phyloP scores from a whole-genome alignment of 2,797 vertebrate species.

The Sebastes minor region DNA sequence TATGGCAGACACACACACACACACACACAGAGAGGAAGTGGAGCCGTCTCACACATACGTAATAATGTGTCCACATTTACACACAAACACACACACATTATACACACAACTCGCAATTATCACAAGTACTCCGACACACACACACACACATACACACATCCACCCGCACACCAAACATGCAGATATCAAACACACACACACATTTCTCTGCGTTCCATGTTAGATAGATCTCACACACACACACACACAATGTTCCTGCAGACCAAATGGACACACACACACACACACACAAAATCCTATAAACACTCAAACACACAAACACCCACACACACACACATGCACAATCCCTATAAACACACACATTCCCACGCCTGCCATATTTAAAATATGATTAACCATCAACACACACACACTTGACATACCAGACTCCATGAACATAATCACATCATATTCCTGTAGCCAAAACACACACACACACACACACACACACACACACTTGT shows the following conservation, averaged over 20 bases:
- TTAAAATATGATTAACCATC: neutral
- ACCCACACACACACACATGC: neutral
- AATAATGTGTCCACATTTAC: conserved; percentile 1
- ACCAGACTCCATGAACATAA: neutral
- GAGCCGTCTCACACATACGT: conserved; percentile 48
- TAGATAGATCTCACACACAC: neutral
- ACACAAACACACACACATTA: neutral
- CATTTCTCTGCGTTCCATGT: neutral
- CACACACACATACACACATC: neutral
- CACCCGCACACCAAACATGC: conserved; percentile 1
- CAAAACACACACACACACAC: neutral
- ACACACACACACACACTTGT: neutral
- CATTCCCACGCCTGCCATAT: neutral
- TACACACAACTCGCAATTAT: conserved; percentile 10
- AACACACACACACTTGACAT: neutral
- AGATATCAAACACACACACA: neutral
- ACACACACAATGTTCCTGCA: neutral
- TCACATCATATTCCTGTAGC: neutral
- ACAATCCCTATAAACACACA: neutral
- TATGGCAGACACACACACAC: neutral
- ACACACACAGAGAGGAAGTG: conserved; percentile 23
- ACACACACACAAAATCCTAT: neutral
- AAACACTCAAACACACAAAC: neutral
- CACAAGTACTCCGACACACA: conserved; percentile 6
- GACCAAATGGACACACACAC: neutral